These are phyloP conservation scores for Amiota minor DNA, from an alignment of 2,888 invertebrate species.

Conservation along the genomic window DNA sequence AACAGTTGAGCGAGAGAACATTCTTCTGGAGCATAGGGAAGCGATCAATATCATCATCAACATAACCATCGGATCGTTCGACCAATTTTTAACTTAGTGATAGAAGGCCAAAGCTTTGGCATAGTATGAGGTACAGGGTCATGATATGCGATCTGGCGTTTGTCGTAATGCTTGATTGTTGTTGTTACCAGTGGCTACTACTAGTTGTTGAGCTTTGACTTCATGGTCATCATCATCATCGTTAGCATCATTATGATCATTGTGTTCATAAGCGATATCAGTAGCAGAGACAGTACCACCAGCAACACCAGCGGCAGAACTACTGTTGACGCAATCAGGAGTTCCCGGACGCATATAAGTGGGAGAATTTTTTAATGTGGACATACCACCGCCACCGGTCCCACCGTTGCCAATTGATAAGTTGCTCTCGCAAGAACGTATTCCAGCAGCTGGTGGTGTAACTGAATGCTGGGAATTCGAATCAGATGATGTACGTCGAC, in stretches of 20 bases:
- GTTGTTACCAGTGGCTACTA: too few relatives aligned
- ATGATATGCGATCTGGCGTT: conserved; percentile 71
- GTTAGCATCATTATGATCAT: background rate
- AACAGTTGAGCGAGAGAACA: too few relatives aligned
- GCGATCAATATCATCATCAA: background rate
- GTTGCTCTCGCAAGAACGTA: conserved; percentile 43
- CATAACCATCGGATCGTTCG: background rate
- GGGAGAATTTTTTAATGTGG: conserved; percentile 42
- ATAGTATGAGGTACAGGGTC: conserved; percentile 70
- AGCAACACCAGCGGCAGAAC: background rate
- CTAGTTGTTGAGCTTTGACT: too few relatives aligned
- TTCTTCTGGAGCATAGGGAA: too few relatives aligned
- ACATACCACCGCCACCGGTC: conserved; percentile 40
- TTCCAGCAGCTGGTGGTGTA: conserved; percentile 70
- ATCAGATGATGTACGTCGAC: conserved; percentile 74
- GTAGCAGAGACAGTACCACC: conserved; percentile 14
- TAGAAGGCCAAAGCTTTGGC: conserved; percentile 68
- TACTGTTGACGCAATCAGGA: conserved; percentile 47
- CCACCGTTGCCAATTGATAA: conserved; percentile 42
- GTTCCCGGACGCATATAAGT: conserved; percentile 49
- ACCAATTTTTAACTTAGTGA: conserved; percentile 49
- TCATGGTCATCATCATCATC: background rate
- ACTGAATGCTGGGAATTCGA: conserved; percentile 76
- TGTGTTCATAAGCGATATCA: conserved; percentile 27
- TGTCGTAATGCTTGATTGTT: conserved; percentile 48